phyloP scores from a whole-genome alignment of 2,888 invertebrate species.

The Ecdyonurus torrentis region DNA sequence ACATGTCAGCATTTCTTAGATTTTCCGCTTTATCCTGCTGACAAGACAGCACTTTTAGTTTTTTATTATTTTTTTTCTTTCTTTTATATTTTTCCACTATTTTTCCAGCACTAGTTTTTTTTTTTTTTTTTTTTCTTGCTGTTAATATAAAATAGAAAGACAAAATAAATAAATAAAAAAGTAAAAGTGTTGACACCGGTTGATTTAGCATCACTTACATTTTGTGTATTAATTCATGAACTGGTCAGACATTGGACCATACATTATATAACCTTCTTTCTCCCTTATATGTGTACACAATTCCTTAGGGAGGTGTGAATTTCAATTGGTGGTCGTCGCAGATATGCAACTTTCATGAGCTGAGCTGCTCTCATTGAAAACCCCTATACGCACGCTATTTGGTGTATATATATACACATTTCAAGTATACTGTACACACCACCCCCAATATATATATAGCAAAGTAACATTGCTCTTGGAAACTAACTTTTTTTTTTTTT shows the following conservation, averaged over 20 bases:
- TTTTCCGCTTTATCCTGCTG: neutral
- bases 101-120: neutral
- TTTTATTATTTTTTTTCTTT: neutral
- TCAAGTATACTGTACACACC: too few relatives aligned
- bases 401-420: too few relatives aligned
- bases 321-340: constrained; percentile 11
- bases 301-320: constrained; percentile 13
- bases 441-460: too few relatives aligned
- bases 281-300: neutral
- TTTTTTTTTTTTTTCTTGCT: neutral
- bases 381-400: too few relatives aligned
- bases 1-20: neutral
- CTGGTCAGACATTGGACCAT: neutral
- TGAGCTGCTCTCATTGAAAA: neutral
- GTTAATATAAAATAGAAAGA: neutral
- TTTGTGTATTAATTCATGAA: neutral
- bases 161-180: too few relatives aligned
- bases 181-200: neutral
- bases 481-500: too few relatives aligned
- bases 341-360: constrained; percentile 8
- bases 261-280: neutral
- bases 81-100: neutral
- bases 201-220: neutral
- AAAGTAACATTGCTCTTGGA: too few relatives aligned
- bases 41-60: neutral